Evolutionary conservation across 2,797 vertebrate species (phyloP).

Genomic region (Psittacula echo): DNA sequence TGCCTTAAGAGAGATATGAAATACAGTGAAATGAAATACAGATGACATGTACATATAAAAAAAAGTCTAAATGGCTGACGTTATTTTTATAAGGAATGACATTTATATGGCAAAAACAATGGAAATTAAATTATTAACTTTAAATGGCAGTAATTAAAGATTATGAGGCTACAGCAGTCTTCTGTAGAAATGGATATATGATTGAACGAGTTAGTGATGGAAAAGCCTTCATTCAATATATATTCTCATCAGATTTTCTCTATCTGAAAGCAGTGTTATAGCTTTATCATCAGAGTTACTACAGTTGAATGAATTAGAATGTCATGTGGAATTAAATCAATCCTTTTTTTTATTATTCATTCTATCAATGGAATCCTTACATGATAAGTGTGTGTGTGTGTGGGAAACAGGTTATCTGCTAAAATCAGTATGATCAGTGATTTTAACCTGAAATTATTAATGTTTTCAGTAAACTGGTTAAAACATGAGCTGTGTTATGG

Average conservation of each 20-base stretch:
- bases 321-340: slow-evolving; percentile 57
- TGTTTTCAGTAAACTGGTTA: slow-evolving; percentile 47
- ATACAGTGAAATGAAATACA: neutral
- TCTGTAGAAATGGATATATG: slow-evolving; percentile 7
- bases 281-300: slow-evolving; percentile 55
- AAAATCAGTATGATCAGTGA: slow-evolving; percentile 40
- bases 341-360: slow-evolving; percentile 69
- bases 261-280: slow-evolving; percentile 40
- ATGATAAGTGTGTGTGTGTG: neutral
- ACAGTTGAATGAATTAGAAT: slow-evolving; percentile 63
- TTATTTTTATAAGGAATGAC: slow-evolving; percentile 11
- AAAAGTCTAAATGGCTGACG: slow-evolving; percentile 21
- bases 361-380: slow-evolving; percentile 44
- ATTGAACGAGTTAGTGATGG: neutral
- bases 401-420: slow-evolving; percentile 27
- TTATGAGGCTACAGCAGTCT: neutral
- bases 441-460: slow-evolving; percentile 43
- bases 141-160: slow-evolving; percentile 26
- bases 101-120: slow-evolving; percentile 40
- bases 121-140: slow-evolving; percentile 17
- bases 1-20: neutral
- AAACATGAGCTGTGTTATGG: neutral
- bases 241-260: slow-evolving; percentile 67
- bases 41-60: neutral
- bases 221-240: slow-evolving; percentile 22